Percentiles rank a stretch among this genome's conserved stretches.
Conservation (phyloP, 2,113 vertebrate genomes). For the Okapia johnstoni region DNA sequence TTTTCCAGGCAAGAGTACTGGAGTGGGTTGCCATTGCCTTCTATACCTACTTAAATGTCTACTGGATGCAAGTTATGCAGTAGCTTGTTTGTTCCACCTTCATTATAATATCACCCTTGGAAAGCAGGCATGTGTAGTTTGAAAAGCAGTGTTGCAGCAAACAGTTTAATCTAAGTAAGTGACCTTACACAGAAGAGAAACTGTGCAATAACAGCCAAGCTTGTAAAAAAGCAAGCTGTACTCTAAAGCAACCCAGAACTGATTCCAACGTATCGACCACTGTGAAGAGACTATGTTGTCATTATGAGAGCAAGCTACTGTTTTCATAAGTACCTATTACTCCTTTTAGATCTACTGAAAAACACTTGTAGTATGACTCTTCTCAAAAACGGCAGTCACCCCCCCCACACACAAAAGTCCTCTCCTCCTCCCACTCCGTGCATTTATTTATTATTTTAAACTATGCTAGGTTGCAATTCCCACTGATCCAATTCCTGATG, state of each 20-base stretch:
- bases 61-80: neutral
- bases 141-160: constrained; percentile 55
- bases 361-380: constrained; percentile 69
- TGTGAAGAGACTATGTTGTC: constrained; percentile 73
- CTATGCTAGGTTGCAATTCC: constrained; percentile 54
- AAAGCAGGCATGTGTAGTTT: constrained; percentile 32
- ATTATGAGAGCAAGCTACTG: constrained; percentile 73
- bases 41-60: neutral
- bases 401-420: no score
- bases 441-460: neutral
- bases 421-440: no score
- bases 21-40: no score
- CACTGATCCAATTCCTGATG: constrained; percentile 66
- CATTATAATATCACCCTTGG: constrained; percentile 3
- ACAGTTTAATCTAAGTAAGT: constrained; percentile 69
- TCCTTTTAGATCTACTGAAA: constrained; percentile 72
- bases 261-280: constrained; percentile 67
- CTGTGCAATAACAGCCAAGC: constrained; percentile 58
- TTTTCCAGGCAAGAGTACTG: no score
- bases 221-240: constrained; percentile 69
- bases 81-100: neutral
- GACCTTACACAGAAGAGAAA: constrained; percentile 70
- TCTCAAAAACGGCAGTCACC: constrained; percentile 51
- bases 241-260: constrained; percentile 70
- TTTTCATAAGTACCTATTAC: constrained; percentile 64